Evolutionary conservation across 2,113 vertebrate genomes (phyloP).

Genomic region (Rhynchomys soricoides): DNA sequence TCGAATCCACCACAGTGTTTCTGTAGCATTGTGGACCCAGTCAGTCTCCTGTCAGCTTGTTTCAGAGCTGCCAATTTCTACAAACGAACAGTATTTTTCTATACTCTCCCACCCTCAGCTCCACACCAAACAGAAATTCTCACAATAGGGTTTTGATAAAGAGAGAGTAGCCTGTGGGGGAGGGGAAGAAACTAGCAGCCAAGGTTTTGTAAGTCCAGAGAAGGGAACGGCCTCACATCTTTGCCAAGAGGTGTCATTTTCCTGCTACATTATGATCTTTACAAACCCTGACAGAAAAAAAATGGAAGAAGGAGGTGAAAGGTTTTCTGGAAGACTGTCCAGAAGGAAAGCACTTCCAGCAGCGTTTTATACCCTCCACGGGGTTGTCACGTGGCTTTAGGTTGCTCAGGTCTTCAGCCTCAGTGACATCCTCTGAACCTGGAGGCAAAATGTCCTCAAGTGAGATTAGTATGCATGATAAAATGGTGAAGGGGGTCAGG

Average conservation of each 20-base stretch:
- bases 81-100: not conserved
- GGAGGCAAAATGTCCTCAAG: constrained; percentile 27
- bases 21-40: not conserved
- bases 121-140: not conserved
- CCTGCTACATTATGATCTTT: too few relatives aligned
- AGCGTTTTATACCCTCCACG: not conserved
- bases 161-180: not conserved
- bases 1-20: not conserved
- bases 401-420: not conserved
- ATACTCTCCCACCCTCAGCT: not conserved
- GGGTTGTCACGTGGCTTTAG: not conserved
- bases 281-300: not conserved
- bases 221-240: not conserved
- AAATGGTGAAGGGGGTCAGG: not conserved
- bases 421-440: constrained; percentile 33
- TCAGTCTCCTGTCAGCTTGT: not conserved
- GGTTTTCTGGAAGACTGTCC: not conserved
- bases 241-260: not conserved
- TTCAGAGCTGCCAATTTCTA: not conserved
- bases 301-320: not conserved
- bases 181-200: not conserved
- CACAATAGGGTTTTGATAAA: not conserved
- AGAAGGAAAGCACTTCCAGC: not conserved
- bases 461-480: not conserved
- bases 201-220: not conserved